phyloP scores from a whole-genome alignment of 2,113 vertebrate genomes.

The Chionis minor region DNA sequence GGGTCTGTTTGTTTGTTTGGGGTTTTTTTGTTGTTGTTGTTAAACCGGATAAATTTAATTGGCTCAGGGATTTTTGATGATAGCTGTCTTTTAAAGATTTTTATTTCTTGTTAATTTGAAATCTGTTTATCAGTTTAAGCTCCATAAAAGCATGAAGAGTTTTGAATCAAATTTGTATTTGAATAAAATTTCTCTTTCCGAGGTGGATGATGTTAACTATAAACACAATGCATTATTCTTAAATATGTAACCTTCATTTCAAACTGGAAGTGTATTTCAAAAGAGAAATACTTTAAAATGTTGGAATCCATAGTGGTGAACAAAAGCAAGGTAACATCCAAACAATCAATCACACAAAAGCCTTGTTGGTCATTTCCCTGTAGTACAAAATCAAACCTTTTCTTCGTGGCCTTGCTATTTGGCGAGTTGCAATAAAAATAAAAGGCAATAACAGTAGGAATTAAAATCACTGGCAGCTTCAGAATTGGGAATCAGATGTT shows the following conservation, averaged over 20 bases:
- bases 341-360: neutral
- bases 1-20: accelerated
- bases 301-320: neutral
- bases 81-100: neutral
- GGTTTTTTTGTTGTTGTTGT: neutral
- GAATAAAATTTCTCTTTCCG: neutral
- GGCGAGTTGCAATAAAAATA: neutral
- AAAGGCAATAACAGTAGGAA: neutral
- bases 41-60: neutral
- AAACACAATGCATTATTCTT: neutral
- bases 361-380: neutral
- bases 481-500: neutral
- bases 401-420: neutral
- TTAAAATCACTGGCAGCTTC: neutral
- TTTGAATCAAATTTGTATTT: neutral
- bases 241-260: neutral
- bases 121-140: neutral
- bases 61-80: neutral
- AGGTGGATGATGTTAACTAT: neutral
- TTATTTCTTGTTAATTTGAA: neutral
- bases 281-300: neutral
- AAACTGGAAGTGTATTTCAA: neutral
- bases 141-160: neutral
- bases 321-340: neutral
- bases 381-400: neutral